A percentile compares a stretch with the other conserved stretches of the same genome.
phyloP scores from a whole-genome alignment of 2,113 vertebrate genomes.

The Eurypyga helias region DNA sequence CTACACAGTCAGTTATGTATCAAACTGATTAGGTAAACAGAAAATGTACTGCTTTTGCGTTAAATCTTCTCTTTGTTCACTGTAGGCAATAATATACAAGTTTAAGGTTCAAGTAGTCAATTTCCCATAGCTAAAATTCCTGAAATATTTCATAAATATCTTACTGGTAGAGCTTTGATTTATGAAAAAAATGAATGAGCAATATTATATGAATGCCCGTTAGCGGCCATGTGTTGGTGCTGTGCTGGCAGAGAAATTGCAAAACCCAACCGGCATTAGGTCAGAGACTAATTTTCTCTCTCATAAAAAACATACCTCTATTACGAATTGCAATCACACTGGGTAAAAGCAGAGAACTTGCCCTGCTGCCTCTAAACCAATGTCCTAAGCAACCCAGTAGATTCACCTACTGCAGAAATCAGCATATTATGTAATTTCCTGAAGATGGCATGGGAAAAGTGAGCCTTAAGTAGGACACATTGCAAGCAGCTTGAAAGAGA shows the following conservation, averaged over 20 bases:
- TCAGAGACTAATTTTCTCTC: not conserved
- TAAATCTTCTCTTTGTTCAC: not conserved
- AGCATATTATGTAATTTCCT: not conserved
- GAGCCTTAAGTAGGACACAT: not conserved
- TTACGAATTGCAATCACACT: not conserved
- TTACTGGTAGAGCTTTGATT: not conserved
- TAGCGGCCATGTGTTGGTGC: not conserved
- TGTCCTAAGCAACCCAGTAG: not conserved
- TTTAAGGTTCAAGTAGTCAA: not conserved
- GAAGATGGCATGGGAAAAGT: accelerated
- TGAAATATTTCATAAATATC: not conserved
- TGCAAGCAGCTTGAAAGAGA: not conserved
- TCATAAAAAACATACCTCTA: not conserved
- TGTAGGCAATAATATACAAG: not conserved
- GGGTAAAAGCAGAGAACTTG: not conserved
- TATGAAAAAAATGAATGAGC: not conserved
- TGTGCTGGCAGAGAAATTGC: not conserved
- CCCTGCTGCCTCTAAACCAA: not conserved
- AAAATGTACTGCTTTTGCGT: not conserved
- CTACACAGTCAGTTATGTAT: not conserved
- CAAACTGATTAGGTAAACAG: not conserved
- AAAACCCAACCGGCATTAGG: accelerated
- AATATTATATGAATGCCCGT: not conserved
- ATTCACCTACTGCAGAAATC: not conserved
- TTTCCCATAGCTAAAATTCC: not conserved